A percentile compares a stretch with the other conserved stretches of the same genome.
Evolutionary conservation across 2,113 vertebrate genomes (phyloP).

Genomic region (Cryptotis parvus): DNA sequence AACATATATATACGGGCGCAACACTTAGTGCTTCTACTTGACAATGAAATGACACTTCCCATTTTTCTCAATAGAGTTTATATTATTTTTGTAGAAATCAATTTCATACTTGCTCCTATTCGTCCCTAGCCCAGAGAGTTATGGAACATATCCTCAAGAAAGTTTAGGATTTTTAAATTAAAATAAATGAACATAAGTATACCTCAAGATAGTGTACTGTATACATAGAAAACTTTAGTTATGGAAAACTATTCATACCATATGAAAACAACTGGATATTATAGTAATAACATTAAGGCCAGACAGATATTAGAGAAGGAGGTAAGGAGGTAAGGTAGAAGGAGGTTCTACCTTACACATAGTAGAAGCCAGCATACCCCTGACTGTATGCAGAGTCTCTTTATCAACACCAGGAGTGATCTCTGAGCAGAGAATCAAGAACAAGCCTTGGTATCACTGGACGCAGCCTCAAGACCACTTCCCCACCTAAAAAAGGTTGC

Average conservation of each 20-base stretch:
- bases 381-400: neutral
- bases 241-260: constrained; percentile 15
- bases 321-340: too few relatives aligned
- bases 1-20: neutral
- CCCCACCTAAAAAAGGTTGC: too few relatives aligned
- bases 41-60: constrained; percentile 5
- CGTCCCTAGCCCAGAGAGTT: neutral
- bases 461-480: too few relatives aligned
- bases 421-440: neutral
- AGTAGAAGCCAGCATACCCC: neutral
- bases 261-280: constrained; percentile 16
- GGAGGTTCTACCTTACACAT: too few relatives aligned
- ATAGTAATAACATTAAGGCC: neutral
- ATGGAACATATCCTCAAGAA: neutral
- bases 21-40: neutral
- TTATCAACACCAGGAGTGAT: too few relatives aligned
- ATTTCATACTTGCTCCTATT: neutral
- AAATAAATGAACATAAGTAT: constrained; percentile 5
- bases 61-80: neutral
- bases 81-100: constrained; percentile 43
- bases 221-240: neutral
- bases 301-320: too few relatives aligned
- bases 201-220: neutral
- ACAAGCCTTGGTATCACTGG: too few relatives aligned
- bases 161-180: neutral